These are phyloP conservation scores for Malthinus seriepunctatus DNA, from an alignment of 2,888 invertebrate species.

Conservation along the genomic window DNA sequence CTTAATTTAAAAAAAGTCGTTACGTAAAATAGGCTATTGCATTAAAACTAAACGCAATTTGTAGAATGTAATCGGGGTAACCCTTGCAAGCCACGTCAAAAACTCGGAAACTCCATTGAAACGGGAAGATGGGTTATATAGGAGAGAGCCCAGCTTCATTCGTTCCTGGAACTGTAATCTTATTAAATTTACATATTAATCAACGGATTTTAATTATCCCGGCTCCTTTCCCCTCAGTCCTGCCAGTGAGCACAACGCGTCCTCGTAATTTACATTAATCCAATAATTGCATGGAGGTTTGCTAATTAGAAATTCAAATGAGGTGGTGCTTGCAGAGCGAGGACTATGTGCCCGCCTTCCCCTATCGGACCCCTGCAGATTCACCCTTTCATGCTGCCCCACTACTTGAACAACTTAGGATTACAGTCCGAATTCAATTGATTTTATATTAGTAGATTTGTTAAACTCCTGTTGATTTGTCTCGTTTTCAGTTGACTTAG, in stretches of 20 bases:
- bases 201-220: conserved; percentile 97
- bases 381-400: conserved; percentile 40
- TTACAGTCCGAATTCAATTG: conserved; percentile 56
- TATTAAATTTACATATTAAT: conserved; percentile 99
- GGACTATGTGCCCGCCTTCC: conserved; percentile 50
- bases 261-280: conserved; percentile 92
- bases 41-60: conserved; percentile 25
- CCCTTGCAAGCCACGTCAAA: conserved; percentile 29
- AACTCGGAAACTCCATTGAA: conserved; percentile 39
- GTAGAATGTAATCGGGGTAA: conserved; percentile 24
- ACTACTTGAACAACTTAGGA: conserved; percentile 40
- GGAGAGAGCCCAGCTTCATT: conserved; percentile 54
- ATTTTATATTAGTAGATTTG: conserved; percentile 48
- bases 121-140: conserved; percentile 39
- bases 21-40: conserved; percentile 19
- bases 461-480: conserved; percentile 31
- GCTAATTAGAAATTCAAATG: conserved; percentile 92
- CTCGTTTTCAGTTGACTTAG: conserved; percentile 28
- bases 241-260: conserved; percentile 61
- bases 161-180: conserved; percentile 94
- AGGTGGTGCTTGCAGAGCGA: conserved; percentile 72
- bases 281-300: conserved; percentile 92
- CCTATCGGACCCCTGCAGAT: conserved; percentile 40
- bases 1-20: conserved; percentile 12
- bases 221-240: conserved; percentile 57